A percentile compares a stretch with the other conserved stretches of the same genome.
Evolutionary conservation across 2,888 invertebrate genomes (phyloP).

Genomic region (Trachelus tabidus): DNA sequence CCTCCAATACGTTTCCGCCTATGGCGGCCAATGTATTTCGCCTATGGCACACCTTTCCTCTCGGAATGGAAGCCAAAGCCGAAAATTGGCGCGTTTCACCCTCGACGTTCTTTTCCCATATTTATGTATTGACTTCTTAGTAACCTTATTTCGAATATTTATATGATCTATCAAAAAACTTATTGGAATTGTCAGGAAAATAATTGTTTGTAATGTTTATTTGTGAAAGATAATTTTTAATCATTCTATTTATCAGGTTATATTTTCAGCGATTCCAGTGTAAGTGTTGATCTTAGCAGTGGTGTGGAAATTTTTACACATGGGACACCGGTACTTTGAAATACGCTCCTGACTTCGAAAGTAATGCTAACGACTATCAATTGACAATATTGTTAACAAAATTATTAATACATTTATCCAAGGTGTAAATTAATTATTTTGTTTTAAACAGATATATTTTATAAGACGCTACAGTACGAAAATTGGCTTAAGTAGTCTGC

Average conservation of each 20-base stretch:
- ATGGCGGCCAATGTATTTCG: too few relatives aligned
- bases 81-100: neutral
- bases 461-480: neutral
- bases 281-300: neutral
- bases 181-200: neutral
- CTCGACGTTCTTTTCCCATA: neutral
- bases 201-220: neutral
- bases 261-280: neutral
- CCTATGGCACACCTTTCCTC: neutral
- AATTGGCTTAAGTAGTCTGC: slow-evolving; percentile 32
- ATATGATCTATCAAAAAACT: neutral
- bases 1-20: neutral
- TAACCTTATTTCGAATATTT: neutral
- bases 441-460: neutral
- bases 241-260: neutral
- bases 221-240: neutral
- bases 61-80: neutral
- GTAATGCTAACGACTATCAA: neutral
- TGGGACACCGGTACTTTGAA: neutral
- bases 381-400: neutral
- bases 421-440: neutral
- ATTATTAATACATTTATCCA: neutral
- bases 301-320: neutral
- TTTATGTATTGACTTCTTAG: neutral
- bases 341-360: neutral